These are phyloP conservation scores for Gila robusta DNA, from an alignment of 2,797 vertebrate species.

Conservation along the genomic window DNA sequence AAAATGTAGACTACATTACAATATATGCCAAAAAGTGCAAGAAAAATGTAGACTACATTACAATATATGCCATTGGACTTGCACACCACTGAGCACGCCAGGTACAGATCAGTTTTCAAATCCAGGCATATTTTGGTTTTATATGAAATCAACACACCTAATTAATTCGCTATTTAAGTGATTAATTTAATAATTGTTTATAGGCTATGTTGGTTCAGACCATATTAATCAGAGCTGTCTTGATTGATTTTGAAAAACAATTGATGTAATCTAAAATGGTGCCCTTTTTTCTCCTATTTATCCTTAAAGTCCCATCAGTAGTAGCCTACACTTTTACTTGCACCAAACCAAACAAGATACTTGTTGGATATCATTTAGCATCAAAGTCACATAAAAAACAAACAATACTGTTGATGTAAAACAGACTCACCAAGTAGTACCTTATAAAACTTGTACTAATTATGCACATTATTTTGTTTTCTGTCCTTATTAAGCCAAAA, in stretches of 20 bases:
- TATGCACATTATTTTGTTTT: not conserved
- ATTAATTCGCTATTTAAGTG: not conserved
- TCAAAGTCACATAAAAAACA: not conserved
- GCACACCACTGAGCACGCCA: not conserved
- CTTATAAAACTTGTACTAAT: not conserved
- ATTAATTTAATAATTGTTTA: not conserved
- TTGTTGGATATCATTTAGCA: not conserved
- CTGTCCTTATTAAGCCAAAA: not conserved
- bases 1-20: not conserved
- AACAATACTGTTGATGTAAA: not conserved
- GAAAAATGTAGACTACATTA: not conserved
- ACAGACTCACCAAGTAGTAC: not conserved
- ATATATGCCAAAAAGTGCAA: not conserved
- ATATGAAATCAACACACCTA: not conserved
- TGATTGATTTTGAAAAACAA: constrained; percentile 1
- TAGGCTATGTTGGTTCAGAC: not conserved
- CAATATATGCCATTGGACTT: not conserved
- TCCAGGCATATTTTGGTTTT: not conserved
- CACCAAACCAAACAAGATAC: too few relatives aligned
- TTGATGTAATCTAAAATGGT: not conserved
- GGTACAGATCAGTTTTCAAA: not conserved
- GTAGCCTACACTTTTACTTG: not conserved
- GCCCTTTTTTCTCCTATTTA: not conserved
- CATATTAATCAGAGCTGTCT: not conserved
- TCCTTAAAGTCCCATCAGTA: not conserved